phyloP scores from a whole-genome alignment of 2,888 invertebrate species.

The Dinocampus coccinellae region DNA sequence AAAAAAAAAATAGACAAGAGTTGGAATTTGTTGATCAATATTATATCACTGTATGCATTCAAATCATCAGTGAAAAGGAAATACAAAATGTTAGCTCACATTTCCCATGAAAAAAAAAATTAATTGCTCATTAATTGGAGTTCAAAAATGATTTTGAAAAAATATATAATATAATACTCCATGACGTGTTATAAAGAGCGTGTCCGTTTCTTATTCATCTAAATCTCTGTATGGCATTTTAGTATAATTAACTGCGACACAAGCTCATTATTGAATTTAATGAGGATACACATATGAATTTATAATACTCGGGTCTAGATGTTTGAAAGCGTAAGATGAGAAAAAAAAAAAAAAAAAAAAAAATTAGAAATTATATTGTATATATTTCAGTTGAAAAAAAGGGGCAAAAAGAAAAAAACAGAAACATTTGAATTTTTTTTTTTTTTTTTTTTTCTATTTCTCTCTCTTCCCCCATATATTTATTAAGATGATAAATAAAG shows the following conservation, averaged over 20 bases:
- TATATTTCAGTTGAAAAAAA: too few relatives aligned
- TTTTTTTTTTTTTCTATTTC: too few relatives aligned
- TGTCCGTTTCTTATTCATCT: conserved; percentile 17
- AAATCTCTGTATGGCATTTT: conserved; percentile 24
- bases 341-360: neutral
- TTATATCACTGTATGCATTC: too few relatives aligned
- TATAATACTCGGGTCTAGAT: conserved; percentile 10
- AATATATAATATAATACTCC: neutral
- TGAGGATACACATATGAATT: conserved; percentile 11
- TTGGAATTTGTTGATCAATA: too few relatives aligned
- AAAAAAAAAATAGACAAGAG: too few relatives aligned
- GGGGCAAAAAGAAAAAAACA: too few relatives aligned
- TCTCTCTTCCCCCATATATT: neutral
- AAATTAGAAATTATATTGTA: neutral
- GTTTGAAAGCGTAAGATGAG: neutral
- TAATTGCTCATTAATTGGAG: too few relatives aligned
- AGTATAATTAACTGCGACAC: conserved; percentile 22
- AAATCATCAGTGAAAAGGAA: too few relatives aligned
- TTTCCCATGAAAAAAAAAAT: too few relatives aligned
- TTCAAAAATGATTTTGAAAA: too few relatives aligned
- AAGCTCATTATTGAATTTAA: conserved; percentile 23
- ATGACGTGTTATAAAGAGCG: neutral
- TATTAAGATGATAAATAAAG: neutral
- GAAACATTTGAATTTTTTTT: too few relatives aligned
- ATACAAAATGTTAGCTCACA: too few relatives aligned